Conservation (phyloP, 2,113 vertebrate genomes). For the Menura novaehollandiae region DNA sequence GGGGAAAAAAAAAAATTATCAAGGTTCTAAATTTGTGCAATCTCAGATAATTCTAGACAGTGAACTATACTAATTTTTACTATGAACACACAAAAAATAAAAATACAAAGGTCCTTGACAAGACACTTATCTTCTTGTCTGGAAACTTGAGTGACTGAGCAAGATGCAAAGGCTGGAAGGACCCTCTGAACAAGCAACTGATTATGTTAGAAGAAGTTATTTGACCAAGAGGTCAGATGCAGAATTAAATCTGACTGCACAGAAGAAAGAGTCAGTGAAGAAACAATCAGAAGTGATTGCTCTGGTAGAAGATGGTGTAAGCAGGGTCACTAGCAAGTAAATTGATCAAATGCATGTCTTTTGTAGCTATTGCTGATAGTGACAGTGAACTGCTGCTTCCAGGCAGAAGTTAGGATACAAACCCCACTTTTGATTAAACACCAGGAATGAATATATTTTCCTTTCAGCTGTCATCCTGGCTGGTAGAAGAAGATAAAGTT, state of each 20-base stretch:
- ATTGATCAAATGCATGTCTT: neutral
- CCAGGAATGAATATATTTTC: neutral
- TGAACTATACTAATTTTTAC: neutral
- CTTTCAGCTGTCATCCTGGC: neutral
- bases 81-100: neutral
- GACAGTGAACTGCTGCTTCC: neutral
- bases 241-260: neutral
- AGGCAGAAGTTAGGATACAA: neutral
- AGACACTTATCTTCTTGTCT: neutral
- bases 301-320: neutral
- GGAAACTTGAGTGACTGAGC: neutral
- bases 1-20: accelerated
- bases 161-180: neutral
- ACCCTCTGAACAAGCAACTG: neutral
- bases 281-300: neutral
- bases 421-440: neutral
- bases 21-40: neutral
- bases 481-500: neutral
- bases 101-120: neutral
- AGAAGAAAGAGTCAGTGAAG: neutral
- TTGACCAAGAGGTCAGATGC: neutral
- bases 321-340: neutral
- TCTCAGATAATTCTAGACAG: neutral
- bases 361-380: neutral
- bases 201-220: neutral